A percentile compares a stretch with the other conserved stretches of the same genome.
Conservation (phyloP, 2,888 invertebrate genomes). For the Hyles lineata region DNA sequence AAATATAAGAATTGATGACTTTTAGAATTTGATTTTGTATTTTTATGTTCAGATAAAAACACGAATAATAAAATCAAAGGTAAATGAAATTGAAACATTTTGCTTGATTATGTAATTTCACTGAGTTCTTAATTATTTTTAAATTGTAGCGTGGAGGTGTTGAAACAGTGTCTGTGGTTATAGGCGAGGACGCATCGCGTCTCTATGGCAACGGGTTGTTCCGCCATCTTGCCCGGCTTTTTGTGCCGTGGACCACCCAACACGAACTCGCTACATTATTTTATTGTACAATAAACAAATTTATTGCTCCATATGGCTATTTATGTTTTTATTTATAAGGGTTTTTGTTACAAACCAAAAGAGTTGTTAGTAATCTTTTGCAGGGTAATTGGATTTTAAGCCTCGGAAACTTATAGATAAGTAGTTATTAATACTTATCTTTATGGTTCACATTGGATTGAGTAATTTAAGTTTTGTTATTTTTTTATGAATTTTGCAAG, state of each 20-base stretch:
- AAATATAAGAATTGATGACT: too few species aligned
- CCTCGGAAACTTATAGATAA: constrained; percentile 40
- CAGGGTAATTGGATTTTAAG: constrained; percentile 59
- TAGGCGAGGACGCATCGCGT: constrained; percentile 47
- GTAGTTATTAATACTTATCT: constrained; percentile 36
- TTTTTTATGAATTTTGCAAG: constrained; percentile 6
- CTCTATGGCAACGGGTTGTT: constrained; percentile 64
- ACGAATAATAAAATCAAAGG: too few species aligned
- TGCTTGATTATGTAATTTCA: not conserved
- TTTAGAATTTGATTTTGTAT: too few species aligned
- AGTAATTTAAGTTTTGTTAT: constrained; percentile 6
- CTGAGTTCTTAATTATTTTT: constrained; percentile 16
- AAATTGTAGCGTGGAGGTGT: constrained; percentile 28
- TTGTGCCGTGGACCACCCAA: constrained; percentile 80
- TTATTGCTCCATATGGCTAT: constrained; percentile 83
- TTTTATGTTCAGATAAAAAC: too few species aligned
- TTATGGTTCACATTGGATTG: constrained; percentile 29
- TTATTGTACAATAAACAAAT: constrained; percentile 85
- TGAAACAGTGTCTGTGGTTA: constrained; percentile 26
- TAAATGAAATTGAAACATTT: too few species aligned
- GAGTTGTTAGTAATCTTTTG: constrained; percentile 68
- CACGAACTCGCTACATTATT: constrained; percentile 79
- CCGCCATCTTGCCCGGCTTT: constrained; percentile 71
- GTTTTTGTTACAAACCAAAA: constrained; percentile 70
- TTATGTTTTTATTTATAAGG: constrained; percentile 83